Evolutionary conservation across 2,797 vertebrate genomes (phyloP).

Genomic region (Argentina silus): DNA sequence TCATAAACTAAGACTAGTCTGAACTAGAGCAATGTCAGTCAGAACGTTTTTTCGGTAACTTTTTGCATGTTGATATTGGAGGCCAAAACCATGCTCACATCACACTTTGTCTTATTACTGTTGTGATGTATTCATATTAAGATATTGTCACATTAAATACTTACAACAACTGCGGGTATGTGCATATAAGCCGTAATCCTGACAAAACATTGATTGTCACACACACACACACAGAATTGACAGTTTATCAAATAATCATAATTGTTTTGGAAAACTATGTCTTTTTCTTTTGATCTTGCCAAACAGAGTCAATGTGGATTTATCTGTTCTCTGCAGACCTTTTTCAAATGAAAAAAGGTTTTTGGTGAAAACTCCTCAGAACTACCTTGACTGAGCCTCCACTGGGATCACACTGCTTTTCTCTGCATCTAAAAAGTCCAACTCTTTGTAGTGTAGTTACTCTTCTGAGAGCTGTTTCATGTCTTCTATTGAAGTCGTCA

Average conservation of each 20-base stretch:
- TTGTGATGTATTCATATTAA: too few relatives aligned
- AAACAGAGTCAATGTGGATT: slow-evolving; percentile 33
- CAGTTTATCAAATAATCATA: background rate
- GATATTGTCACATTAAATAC: too few relatives aligned
- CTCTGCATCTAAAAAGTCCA: slow-evolving; percentile 25
- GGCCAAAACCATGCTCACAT: too few relatives aligned
- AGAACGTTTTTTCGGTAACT: too few relatives aligned
- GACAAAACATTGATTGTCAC: background rate
- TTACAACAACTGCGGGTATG: too few relatives aligned
- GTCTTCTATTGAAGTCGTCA: background rate
- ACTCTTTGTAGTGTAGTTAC: slow-evolving; percentile 29
- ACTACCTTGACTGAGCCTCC: slow-evolving; percentile 25
- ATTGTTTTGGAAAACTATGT: background rate
- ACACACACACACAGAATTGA: background rate
- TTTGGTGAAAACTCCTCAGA: slow-evolving; percentile 29
- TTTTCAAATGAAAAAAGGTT: slow-evolving; percentile 25
- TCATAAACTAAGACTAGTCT: too few relatives aligned
- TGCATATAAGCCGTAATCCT: background rate
- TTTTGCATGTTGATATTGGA: too few relatives aligned
- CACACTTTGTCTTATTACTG: too few relatives aligned
- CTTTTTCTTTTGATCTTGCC: slow-evolving; percentile 20
- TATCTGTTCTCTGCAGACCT: slow-evolving; percentile 31
- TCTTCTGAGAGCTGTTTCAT: slow-evolving; percentile 3
- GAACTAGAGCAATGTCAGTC: too few relatives aligned
- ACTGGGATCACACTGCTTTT: slow-evolving; percentile 28